Evolutionary conservation across 2,113 vertebrate species (phyloP), one percentile per base, ranked within the genome.

Genomic region (Ptychochromis oligacanthus): DNA sequence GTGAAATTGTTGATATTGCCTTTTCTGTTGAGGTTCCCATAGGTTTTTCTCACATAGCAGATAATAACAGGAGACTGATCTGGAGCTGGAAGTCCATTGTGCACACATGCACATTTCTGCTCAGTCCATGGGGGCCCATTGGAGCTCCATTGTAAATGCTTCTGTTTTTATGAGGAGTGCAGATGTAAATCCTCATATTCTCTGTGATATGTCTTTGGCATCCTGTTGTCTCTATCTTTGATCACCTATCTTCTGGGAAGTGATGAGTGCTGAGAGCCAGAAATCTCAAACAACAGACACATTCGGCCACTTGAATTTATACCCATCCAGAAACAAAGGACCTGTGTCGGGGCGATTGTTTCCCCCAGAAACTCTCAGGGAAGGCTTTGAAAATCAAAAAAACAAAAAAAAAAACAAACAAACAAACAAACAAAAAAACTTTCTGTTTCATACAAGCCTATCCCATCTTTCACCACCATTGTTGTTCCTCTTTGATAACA

Each of bases 171-270:
- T 93, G 88, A 91, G 74, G 81, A 88, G 79, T 87, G 89, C 92
- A 92, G 88, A 93, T 94, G 91, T 93, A 95, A 95, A 95, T 95
- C 93, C 94, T 85, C 91, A 60, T 80, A 85, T 90, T 87, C 87
- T 87, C 86, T 91, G 82, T 89, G 87, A 89, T 91, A 91, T 92
- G 80, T 85, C 81, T 87, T 72, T 91, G 89, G 90, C 91, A 89
- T 88, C 81, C 88, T 24, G 90, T 89, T 91, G 93, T 90, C 89
- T 84, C 38, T 72, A 88, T 93, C 89, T 88, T 87, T 89, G 88
- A 95, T 94, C 90, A 87, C 89, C 90, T 89, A 92, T 94, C 94
- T 93, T 91, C 80, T 82, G 91, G 92, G 90, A 92, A 87, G 86
- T 79, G 81, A 88, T 75, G 82, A 77, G 83, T 6, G 54, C 72